Evolutionary conservation across 2,113 vertebrate species (phyloP), one percentile per base, ranked within the genome.

Genomic region (Carettochelys insculpta): DNA sequence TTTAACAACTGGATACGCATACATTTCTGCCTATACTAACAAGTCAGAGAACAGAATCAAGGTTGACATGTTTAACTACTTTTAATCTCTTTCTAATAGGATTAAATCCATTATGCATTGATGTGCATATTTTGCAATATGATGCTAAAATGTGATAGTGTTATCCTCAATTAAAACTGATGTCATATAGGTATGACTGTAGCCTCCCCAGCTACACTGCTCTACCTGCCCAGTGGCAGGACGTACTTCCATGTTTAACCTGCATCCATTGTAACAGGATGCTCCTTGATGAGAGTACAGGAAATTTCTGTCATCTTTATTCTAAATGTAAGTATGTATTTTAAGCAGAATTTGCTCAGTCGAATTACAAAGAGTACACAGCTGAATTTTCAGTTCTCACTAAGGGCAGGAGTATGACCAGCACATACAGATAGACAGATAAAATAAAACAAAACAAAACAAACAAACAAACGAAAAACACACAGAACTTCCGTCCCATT

Each of bases 51-150:
- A 73, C 73, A 90, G 87, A 95, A 93, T 91, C 65, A 84, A 92
- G 79, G 83, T 77, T 95, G 82, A 93, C 86, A 84, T 29, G 45
- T 93, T 92, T 93, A 95, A 95, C 83, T 92, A 91, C 90, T 94
- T 94, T 91, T 83, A 92, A 92, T 95, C 79, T 93, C 61, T 94
- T 94, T 95, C 90, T 93, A 96, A 93, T 88, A 86, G 48, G 56
- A 96, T 95, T 95, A 96, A 92, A 90, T 89, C 61, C 77, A 50
- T 94, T 94, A 91, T 92, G 94, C 87, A 94, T 47, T 38, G 38
- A 92, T 54, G 91, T 95, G 51, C 85, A 76, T 93, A 56, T 84
- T 88, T 84, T 92, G 58, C 54, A 61, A 7, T 80, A 48, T 27
- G 79, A 84, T 84, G 54, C 83, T 80, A 94, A 88, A 48, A 81